Conservation (phyloP, 2,797 vertebrate species). For the Catharus ustulatus region DNA sequence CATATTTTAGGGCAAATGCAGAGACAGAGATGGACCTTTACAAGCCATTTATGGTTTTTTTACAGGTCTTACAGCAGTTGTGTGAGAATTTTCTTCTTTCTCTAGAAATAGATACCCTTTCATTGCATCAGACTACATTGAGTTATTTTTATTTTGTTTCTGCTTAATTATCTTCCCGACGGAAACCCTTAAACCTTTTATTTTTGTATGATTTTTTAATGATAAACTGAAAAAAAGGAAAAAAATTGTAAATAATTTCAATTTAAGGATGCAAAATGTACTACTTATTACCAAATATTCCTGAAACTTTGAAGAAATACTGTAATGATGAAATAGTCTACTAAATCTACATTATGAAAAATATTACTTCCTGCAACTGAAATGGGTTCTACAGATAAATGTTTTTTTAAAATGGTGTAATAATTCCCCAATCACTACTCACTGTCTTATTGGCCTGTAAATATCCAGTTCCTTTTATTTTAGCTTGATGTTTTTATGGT, state of each 20-base stretch:
- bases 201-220: background rate
- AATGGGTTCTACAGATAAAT: background rate
- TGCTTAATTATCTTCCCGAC: background rate
- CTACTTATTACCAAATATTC: background rate
- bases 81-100: background rate
- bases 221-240: background rate
- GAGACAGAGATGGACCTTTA: background rate
- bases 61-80: background rate
- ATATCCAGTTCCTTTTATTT: background rate
- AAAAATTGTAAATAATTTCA: background rate
- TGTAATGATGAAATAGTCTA: background rate
- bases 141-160: background rate
- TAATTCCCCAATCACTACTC: background rate
- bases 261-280: background rate
- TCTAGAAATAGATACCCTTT: background rate
- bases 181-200: background rate
- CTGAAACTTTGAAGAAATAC: background rate
- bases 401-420: rapidly evolving
- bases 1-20: background rate
- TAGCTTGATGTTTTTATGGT: background rate
- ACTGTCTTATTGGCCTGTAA: background rate
- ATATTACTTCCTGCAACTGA: background rate
- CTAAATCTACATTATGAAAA: background rate
- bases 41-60: background rate
- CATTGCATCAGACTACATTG: background rate